phyloP scores from a whole-genome alignment of 2,888 invertebrate genomes.

The Tethea ocularis region DNA sequence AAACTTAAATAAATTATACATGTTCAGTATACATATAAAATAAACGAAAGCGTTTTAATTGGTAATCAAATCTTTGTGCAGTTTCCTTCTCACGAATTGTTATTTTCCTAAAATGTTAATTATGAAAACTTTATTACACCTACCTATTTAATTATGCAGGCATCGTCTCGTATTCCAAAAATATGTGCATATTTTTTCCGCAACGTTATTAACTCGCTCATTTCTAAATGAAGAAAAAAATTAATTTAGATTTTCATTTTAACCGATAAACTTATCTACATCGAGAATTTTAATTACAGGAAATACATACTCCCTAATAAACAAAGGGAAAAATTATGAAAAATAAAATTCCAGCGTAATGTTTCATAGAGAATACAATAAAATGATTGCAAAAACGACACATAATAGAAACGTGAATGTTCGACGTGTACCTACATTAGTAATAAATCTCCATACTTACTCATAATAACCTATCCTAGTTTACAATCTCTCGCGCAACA shows the following conservation, averaged over 20 bases:
- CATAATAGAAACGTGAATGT: neutral
- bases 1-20: neutral
- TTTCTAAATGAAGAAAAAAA: neutral
- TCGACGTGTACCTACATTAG: too few relatives aligned
- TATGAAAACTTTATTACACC: too few relatives aligned
- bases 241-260: neutral
- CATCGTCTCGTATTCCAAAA: neutral
- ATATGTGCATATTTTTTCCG: neutral
- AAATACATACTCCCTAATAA: neutral
- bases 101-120: too few relatives aligned
- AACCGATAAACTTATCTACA: neutral
- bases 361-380: too few relatives aligned
- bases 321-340: neutral
- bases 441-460: too few relatives aligned
- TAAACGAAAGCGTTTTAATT: too few relatives aligned
- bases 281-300: neutral
- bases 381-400: too few relatives aligned
- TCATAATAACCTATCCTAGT: neutral
- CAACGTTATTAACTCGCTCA: neutral
- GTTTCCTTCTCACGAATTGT: too few relatives aligned
- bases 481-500: neutral
- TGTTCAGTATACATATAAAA: too few relatives aligned
- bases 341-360: too few relatives aligned
- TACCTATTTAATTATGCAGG: neutral
- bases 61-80: too few relatives aligned